Evolutionary conservation across 2,888 invertebrate genomes (phyloP), one percentile per base, ranked within the genome.

Genomic region (Thymelicus acteon): DNA sequence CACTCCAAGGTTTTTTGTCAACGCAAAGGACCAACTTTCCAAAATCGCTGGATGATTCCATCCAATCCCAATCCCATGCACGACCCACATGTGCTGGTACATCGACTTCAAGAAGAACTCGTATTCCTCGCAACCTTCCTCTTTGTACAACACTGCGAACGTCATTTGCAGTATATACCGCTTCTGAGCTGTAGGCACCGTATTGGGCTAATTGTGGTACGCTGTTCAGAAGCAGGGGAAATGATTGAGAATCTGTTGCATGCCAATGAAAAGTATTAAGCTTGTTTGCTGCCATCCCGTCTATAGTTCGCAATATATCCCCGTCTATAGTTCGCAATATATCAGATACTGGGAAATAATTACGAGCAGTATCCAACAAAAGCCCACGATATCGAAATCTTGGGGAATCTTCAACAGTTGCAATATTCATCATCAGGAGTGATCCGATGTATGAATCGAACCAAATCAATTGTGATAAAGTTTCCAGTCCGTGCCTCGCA

Each of bases 261-360:
- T 97, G 97, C 98, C 98, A 98, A 84, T 98, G 98, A 82, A 98
- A 96, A 0, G 97, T 97, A 87, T 98, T 98, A 66, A 98, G 89
- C 90, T 98, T 98, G 74, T 96, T 96, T 73, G 97, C 95, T 0
- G 97, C 96, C 98, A 98, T 98, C 5, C 96, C 98, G 70, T 97
- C 96, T 80, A 98, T 89, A 19, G 96, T 96, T 7, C 95, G 93
- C 79, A 96, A 95, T 60, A 97, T 91, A 71, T 96, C 94, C 5
- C 96, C 98, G 70, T 97, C 96, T 80, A 98, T 89, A 19, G 96
- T 96, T 7, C 95, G 93, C 79, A 96, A 95, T 60, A 97, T 91
- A 71, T 96, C 94, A 44, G 94, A 94, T 12, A 97, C 91, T 0
- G 97, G 95, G 80, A 98, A 96, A 85, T 95, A 98, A 85, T 98